Conservation (phyloP, 2,888 invertebrate species). For the Lasioglossum oenotherae region DNA sequence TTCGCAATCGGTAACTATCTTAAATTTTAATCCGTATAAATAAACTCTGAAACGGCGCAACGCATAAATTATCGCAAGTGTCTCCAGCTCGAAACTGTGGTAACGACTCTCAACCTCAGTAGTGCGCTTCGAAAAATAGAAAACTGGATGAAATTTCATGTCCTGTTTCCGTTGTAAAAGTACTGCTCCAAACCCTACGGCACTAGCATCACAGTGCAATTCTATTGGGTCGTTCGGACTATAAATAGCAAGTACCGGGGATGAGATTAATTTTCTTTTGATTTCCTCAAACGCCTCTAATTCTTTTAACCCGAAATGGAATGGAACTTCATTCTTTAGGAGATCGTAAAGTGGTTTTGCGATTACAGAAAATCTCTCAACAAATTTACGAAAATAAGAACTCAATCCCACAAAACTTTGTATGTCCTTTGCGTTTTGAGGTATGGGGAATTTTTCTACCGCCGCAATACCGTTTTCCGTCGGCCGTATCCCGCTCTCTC, state of each 20-base stretch:
- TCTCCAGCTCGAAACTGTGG: not conserved
- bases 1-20: too few species aligned
- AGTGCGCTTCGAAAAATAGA: not conserved
- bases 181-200: not conserved
- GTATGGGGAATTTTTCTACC: not conserved
- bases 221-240: too few species aligned
- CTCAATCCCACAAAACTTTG: too few species aligned
- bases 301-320: too few species aligned
- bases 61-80: constrained; percentile 58
- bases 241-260: too few species aligned
- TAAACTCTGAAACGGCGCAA: constrained; percentile 71
- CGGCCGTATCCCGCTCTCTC: not conserved
- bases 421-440: not conserved
- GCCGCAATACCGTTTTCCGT: not conserved
- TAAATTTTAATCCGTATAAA: constrained; percentile 48
- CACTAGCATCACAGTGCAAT: too few species aligned
- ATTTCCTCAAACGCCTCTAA: too few species aligned
- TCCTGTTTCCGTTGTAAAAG: not conserved
- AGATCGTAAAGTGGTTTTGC: too few species aligned
- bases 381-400: too few species aligned
- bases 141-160: not conserved
- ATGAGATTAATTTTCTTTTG: too few species aligned
- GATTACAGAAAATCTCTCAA: too few species aligned
- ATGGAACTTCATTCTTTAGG: too few species aligned
- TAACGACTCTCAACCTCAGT: constrained; percentile 46